Conservation (phyloP, 1,140 invertebrate genomes). For the Pogonus chalceus region DNA sequence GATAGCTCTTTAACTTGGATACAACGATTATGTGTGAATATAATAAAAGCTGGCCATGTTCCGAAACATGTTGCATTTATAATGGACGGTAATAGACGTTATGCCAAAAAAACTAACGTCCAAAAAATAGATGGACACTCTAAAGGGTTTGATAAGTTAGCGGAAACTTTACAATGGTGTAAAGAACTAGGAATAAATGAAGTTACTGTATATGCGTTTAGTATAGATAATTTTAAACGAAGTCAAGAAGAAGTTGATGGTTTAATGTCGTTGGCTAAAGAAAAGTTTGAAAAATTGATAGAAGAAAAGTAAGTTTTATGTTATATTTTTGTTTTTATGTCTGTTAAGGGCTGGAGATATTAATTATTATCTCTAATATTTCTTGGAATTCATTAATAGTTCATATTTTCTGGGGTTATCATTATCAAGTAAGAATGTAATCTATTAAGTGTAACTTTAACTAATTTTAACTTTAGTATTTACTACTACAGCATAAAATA, state of each 20-base stretch:
- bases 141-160: slow-evolving; percentile 89
- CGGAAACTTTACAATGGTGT: slow-evolving; percentile 89
- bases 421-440: not conserved
- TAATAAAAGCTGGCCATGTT: slow-evolving; percentile 71
- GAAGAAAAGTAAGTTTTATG: slow-evolving; percentile 65
- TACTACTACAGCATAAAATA: too few relatives aligned
- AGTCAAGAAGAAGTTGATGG: slow-evolving; percentile 83
- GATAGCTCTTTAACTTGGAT: slow-evolving; percentile 63
- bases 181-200: slow-evolving; percentile 64
- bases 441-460: slow-evolving; percentile 11
- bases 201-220: slow-evolving; percentile 98
- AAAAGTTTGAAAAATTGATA: slow-evolving; percentile 80
- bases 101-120: slow-evolving; percentile 73
- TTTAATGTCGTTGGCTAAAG: slow-evolving; percentile 76
- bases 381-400: not conserved
- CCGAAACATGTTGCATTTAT: slow-evolving; percentile 93
- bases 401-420: slow-evolving; percentile 9
- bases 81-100: slow-evolving; percentile 98
- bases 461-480: too few relatives aligned
- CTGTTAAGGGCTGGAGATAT: too few relatives aligned
- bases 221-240: slow-evolving; percentile 98
- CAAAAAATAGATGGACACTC: slow-evolving; percentile 75
- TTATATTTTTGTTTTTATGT: slow-evolving; percentile 13
- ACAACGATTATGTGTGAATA: slow-evolving; percentile 64
- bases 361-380: slow-evolving; percentile 8